Evolutionary conservation across 2,797 vertebrate species (phyloP).

Genomic region (Amphiprion clarkii): DNA sequence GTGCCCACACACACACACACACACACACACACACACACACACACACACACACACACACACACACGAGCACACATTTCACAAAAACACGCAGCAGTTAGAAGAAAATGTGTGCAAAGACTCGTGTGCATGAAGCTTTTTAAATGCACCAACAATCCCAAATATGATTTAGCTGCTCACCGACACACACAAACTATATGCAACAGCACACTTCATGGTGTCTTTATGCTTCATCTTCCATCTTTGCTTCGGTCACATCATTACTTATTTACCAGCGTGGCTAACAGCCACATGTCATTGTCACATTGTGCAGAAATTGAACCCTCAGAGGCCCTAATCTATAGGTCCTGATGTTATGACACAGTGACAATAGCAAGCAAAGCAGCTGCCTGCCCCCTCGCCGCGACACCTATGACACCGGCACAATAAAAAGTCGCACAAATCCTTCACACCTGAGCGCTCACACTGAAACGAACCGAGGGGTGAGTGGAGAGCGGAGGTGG

Average conservation of each 20-base stretch:
- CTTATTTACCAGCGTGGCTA: slow-evolving; percentile 71
- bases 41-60: no score
- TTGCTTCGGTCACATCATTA: slow-evolving; percentile 52
- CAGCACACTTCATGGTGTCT: slow-evolving; percentile 19
- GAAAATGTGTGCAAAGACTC: slow-evolving; percentile 20
- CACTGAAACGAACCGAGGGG: slow-evolving; percentile 44
- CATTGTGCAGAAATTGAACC: slow-evolving; percentile 68
- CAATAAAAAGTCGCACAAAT: slow-evolving; percentile 64
- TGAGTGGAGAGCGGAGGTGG: slow-evolving; percentile 34
- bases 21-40: neutral
- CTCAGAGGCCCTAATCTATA: slow-evolving; percentile 70
- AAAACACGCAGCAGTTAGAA: slow-evolving; percentile 30
- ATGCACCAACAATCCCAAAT: neutral
- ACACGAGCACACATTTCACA: slow-evolving; percentile 32
- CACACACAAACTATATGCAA: neutral
- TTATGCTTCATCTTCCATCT: slow-evolving; percentile 34
- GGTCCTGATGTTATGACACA: slow-evolving; percentile 66
- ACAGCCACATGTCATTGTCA: slow-evolving; percentile 71
- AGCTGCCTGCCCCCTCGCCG: slow-evolving; percentile 50
- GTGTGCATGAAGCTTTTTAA: neutral
- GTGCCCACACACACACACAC: slow-evolving; percentile 46
- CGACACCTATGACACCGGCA: slow-evolving; percentile 70
- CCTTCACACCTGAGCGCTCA: slow-evolving; percentile 73
- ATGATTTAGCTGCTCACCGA: neutral
- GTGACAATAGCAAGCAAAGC: slow-evolving; percentile 69